A percentile compares a stretch with the other conserved stretches of the same genome.
Conservation (phyloP, 1,140 invertebrate genomes). For the Drosophila lowei region DNA sequence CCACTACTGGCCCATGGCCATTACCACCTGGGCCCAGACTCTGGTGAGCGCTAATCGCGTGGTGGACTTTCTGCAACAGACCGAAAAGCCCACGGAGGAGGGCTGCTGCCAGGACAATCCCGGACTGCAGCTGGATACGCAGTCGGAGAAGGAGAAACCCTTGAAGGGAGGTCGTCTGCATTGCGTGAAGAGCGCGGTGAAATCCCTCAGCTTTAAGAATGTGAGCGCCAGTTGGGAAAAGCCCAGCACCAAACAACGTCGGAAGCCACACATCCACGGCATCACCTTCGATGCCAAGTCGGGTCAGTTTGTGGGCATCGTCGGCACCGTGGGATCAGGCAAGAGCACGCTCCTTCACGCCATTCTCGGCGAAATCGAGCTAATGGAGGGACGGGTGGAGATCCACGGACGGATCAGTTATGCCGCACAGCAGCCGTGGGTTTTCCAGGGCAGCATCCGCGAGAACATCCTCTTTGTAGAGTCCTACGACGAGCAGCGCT, state of each 20-base stretch:
- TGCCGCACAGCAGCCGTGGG: slow-evolving; percentile 90
- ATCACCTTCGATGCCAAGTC: slow-evolving; percentile 83
- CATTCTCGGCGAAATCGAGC: slow-evolving; percentile 88
- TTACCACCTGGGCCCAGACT: slow-evolving; percentile 84
- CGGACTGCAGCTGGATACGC: slow-evolving; percentile 27
- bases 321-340: slow-evolving; percentile 91
- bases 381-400: slow-evolving; percentile 85
- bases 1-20: slow-evolving; percentile 88
- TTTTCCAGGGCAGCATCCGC: slow-evolving; percentile 85
- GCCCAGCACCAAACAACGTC: slow-evolving; percentile 29
- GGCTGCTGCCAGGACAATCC: slow-evolving; percentile 52
- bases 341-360: slow-evolving; percentile 89
- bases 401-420: slow-evolving; percentile 89
- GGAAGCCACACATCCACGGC: slow-evolving; percentile 83
- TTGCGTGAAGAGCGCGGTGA: slow-evolving; percentile 70
- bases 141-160: slow-evolving; percentile 10
- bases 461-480: slow-evolving; percentile 94
- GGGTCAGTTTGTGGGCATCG: slow-evolving; percentile 86
- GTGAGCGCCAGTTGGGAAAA: slow-evolving; percentile 83
- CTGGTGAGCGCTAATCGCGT: slow-evolving; percentile 88
- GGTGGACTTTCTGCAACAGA: slow-evolving; percentile 84
- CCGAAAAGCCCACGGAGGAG: slow-evolving; percentile 44
- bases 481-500: slow-evolving; percentile 85
- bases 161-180: slow-evolving; percentile 39
- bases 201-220: slow-evolving; percentile 62